phyloP scores from a whole-genome alignment of 2,797 vertebrate species.

The Champsocephalus esox region DNA sequence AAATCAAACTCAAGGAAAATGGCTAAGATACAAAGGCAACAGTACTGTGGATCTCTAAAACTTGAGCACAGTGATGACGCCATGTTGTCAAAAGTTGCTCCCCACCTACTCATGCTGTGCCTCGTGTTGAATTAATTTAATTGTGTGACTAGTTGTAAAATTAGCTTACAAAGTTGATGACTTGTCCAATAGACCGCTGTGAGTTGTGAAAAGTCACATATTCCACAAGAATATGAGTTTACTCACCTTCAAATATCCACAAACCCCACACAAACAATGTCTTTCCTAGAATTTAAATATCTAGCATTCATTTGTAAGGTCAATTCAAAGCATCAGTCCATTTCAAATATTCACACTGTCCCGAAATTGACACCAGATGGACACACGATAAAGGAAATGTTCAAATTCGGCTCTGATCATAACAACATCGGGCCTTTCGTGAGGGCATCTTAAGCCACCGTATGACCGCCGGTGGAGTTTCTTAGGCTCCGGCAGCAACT shows the following conservation, averaged over 20 bases:
- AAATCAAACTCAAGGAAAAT: neutral
- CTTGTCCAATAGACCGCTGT: constrained; percentile 14
- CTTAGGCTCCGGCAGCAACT: too few species aligned
- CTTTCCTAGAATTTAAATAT: neutral
- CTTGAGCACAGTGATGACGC: constrained; percentile 3
- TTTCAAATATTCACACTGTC: constrained; percentile 47
- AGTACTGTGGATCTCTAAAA: constrained; percentile 1
- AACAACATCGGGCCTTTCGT: too few species aligned
- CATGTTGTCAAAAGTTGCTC: constrained; percentile 15
- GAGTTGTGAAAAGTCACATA: neutral
- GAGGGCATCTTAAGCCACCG: too few species aligned
- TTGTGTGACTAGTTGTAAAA: constrained; percentile 28
- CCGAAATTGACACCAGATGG: too few species aligned
- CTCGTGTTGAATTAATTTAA: constrained; percentile 15
- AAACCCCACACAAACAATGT: neutral
- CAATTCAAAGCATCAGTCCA: constrained; percentile 9
- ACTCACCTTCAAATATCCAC: constrained; percentile 25
- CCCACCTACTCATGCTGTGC: constrained; percentile 21
- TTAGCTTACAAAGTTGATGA: constrained; percentile 35
- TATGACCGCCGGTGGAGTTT: too few species aligned
- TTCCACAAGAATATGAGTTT: constrained; percentile 15
- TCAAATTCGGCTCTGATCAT: too few species aligned
- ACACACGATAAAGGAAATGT: too few species aligned
- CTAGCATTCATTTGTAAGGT: neutral
- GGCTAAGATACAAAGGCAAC: neutral